Conservation (phyloP, 2,888 invertebrate genomes). For the Drosophila mayaguana region DNA sequence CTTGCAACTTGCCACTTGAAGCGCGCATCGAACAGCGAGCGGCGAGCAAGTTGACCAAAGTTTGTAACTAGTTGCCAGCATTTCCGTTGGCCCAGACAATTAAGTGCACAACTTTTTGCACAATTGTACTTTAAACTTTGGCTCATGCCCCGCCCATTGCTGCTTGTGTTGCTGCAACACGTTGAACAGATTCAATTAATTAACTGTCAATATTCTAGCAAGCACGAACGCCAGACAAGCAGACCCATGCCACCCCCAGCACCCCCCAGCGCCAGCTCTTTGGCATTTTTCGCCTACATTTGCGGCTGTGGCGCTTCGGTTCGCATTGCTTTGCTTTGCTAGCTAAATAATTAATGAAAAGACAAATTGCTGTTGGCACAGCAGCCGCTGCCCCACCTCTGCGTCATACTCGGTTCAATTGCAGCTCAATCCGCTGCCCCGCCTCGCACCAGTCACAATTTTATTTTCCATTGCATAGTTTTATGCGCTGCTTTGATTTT, state of each 20-base stretch:
- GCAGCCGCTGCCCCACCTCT: constrained; percentile 11
- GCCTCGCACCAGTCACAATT: not conserved
- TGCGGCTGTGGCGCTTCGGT: constrained; percentile 21
- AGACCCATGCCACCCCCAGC: not conserved
- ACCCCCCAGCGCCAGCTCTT: not conserved
- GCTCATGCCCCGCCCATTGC: constrained; percentile 35
- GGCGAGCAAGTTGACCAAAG: constrained; percentile 44
- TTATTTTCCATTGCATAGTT: constrained; percentile 37
- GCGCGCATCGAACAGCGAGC: too few species aligned
- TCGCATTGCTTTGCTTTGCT: constrained; percentile 43
- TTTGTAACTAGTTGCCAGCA: constrained; percentile 56
- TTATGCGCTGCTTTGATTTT: constrained; percentile 48
- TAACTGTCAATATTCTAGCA: constrained; percentile 68
- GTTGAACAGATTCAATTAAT: constrained; percentile 73
- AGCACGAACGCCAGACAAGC: constrained; percentile 46
- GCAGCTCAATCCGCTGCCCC: constrained; percentile 5
- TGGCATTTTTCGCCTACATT: constrained; percentile 30
- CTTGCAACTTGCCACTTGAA: not conserved
- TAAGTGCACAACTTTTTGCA: constrained; percentile 59
- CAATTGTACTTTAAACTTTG: constrained; percentile 60
- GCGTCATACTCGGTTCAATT: constrained; percentile 8
- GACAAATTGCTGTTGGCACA: constrained; percentile 72
- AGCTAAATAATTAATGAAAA: constrained; percentile 76
- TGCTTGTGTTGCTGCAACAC: constrained; percentile 55
- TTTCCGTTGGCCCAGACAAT: constrained; percentile 54